phyloP scores from a whole-genome alignment of 1,140 invertebrate genomes.

The Listronotus bonariensis region DNA sequence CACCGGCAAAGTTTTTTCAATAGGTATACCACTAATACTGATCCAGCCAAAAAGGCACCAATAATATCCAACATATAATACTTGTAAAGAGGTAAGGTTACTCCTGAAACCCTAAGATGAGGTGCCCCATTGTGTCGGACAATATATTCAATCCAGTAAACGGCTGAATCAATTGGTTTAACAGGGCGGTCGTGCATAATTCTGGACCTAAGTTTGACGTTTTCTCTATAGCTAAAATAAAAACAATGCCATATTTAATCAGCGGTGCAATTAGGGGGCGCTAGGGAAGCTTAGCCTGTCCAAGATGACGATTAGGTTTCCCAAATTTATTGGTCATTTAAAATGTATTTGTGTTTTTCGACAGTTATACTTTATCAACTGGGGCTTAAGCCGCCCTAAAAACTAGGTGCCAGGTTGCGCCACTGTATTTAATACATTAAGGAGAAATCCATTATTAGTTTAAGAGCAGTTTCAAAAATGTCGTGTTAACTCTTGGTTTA shows the following conservation, averaged over 20 bases:
- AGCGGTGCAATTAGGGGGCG: neutral
- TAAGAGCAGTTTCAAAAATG: too few relatives aligned
- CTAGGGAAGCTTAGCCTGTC: too few relatives aligned
- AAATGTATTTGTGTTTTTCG: too few relatives aligned
- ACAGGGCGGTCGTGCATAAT: slow-evolving; percentile 62
- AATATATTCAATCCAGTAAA: slow-evolving; percentile 75
- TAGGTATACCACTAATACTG: neutral
- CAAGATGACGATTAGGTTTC: neutral
- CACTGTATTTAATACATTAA: too few relatives aligned
- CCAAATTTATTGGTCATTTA: neutral
- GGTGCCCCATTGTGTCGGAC: slow-evolving; percentile 68
- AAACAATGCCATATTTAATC: neutral
- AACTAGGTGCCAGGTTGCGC: too few relatives aligned
- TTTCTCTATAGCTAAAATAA: slow-evolving; percentile 44
- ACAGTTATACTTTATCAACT: too few relatives aligned
- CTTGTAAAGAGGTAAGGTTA: slow-evolving; percentile 62
- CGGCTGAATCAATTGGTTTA: slow-evolving; percentile 62
- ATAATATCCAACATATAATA: slow-evolving; percentile 53
- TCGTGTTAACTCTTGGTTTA: too few relatives aligned
- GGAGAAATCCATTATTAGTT: too few relatives aligned
- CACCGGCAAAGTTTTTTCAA: slow-evolving; percentile 4
- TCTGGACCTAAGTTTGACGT: slow-evolving; percentile 58
- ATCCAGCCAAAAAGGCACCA: neutral
- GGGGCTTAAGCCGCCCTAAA: too few relatives aligned
- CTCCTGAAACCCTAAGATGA: slow-evolving; percentile 64